Evolutionary conservation across 2,113 vertebrate genomes (phyloP), one percentile per base, ranked within the genome.

Genomic region (Peromyscus maniculatus): DNA sequence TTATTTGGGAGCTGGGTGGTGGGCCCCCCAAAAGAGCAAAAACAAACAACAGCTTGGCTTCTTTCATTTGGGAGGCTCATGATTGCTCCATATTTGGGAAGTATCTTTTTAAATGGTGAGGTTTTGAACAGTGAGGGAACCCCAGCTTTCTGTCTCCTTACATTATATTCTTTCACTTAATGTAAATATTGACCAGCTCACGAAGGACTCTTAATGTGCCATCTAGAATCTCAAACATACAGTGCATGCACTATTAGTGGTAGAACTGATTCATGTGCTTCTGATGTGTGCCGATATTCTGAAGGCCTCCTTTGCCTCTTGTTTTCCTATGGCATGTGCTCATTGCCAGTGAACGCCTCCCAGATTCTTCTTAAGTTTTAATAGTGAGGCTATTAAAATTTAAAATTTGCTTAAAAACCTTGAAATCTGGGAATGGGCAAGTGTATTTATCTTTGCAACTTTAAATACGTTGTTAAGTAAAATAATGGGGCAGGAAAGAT

Each of bases 361-460:
- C 49, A 80, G 78, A 55, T 55, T 4, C 15, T 80, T 10, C 17
- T 64, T 57, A 22, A 10, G 19, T n/a, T 80, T 80, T 57, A 80
- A 46, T 89, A 90, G 39, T 64, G 66, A 22, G 21, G 91, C 19
- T 86, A 66, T 62, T 74, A 46, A 92, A 83, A 64, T 82, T 43
- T 66, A 69, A 69, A 92, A 92, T 62, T 87, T 26, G 7, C 36
- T 95, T 88, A 66, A 49, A 95, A 93, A 84, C n/a, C 11, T 79
- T 69, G 6, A 83, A 91, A 91, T 83, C 31, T 24, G 17, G 67
- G 31, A 77, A 26, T 83, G 43, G 66, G 8, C 91, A 64, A 57
- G 5, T 87, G 5, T 66, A 74, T 86, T 66, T 66, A 74, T 57
- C 82, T 64, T 17, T n/a, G 16, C 79, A 59, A 5, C 92, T 93